These are phyloP conservation scores for Liasis olivaceus DNA, from an alignment of 2,797 vertebrate genomes.

Conservation along the genomic window DNA sequence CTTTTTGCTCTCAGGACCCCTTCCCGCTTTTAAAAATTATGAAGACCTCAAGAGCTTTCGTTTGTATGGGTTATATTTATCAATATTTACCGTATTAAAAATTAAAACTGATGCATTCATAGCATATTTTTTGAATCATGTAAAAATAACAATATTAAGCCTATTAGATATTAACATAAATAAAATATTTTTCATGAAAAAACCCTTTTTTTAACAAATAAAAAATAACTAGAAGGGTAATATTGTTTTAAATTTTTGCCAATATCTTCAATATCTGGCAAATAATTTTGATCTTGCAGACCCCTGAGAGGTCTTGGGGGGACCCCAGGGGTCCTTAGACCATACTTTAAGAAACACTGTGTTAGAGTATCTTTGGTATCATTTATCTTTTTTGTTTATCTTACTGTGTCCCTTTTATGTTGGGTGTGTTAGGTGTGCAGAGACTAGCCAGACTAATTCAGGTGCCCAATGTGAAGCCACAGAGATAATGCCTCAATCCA, in stretches of 20 bases:
- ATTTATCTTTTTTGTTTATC: not conserved
- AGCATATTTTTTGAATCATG: not conserved
- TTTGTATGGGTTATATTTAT: not conserved
- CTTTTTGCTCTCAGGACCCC: not conserved
- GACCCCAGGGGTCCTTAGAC: not conserved
- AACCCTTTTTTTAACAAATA: not conserved
- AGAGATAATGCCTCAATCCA: not conserved
- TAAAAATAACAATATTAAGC: not conserved
- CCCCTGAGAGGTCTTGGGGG: not conserved
- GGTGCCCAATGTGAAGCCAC: not conserved
- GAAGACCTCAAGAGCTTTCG: not conserved
- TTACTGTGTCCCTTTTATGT: not conserved
- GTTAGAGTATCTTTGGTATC: not conserved
- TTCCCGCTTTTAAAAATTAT: not conserved
- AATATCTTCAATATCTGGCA: not conserved
- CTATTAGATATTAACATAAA: not conserved
- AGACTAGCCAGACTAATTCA: not conserved
- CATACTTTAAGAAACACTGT: not conserved
- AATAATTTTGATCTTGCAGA: not conserved
- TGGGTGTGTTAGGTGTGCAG: not conserved
- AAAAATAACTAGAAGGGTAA: not conserved
- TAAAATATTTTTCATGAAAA: not conserved
- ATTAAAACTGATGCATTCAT: not conserved
- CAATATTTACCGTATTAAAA: not conserved
- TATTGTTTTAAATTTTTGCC: not conserved